These are phyloP conservation scores for Carlito syrichta DNA, from an alignment of 2,113 vertebrate species.

Conservation along the genomic window DNA sequence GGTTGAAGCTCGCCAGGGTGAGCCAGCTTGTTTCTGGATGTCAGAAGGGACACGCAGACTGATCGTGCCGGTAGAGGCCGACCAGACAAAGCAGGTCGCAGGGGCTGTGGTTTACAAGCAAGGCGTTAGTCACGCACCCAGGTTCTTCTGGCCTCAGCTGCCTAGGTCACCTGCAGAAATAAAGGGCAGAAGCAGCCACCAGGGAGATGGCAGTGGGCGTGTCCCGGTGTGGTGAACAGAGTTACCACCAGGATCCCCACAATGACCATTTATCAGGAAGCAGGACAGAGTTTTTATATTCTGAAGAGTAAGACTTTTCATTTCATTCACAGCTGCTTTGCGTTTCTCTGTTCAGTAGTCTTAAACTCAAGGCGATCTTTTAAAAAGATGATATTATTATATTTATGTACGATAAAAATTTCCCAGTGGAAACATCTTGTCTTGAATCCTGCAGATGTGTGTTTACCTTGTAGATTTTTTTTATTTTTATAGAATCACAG, in stretches of 20 bases:
- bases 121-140: not conserved
- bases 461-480: not conserved
- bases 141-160: not conserved
- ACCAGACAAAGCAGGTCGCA: not conserved
- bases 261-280: not conserved
- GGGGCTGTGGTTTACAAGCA: conserved; percentile 31
- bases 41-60: conserved; percentile 46
- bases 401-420: not conserved
- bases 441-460: not conserved
- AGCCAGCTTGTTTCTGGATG: conserved; percentile 61
- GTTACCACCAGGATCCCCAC: no score
- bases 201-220: not conserved
- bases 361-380: not conserved
- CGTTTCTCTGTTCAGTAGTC: not conserved
- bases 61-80: not conserved
- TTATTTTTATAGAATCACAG: not conserved
- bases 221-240: not conserved
- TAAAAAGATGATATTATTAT: not conserved
- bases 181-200: not conserved
- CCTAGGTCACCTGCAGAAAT: not conserved
- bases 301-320: not conserved
- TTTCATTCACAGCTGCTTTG: not conserved
- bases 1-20: not conserved
- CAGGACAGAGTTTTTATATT: not conserved
- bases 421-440: not conserved